Conservation (phyloP, 2,113 vertebrate genomes). For the Calidris pygmaea region DNA sequence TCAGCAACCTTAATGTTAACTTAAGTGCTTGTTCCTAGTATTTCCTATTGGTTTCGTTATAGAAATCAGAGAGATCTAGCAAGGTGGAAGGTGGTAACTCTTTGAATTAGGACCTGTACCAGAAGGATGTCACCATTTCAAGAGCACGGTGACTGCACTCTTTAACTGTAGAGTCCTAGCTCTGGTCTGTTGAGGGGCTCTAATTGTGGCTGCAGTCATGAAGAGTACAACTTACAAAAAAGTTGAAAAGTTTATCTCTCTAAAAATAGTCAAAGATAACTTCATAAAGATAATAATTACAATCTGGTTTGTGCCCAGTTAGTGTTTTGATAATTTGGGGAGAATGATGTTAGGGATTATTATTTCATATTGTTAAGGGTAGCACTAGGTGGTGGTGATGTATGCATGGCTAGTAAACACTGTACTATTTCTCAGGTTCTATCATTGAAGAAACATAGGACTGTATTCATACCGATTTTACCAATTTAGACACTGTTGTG, state of each 20-base stretch:
- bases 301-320: background rate
- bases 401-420: background rate
- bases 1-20: background rate
- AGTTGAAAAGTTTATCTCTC: background rate
- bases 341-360: background rate
- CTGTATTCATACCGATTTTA: background rate
- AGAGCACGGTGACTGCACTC: background rate
- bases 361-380: background rate
- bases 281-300: background rate
- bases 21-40: background rate
- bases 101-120: background rate
- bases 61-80: background rate
- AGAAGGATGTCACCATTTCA: background rate
- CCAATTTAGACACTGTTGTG: background rate
- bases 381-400: background rate
- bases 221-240: background rate
- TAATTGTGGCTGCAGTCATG: background rate
- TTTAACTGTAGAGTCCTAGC: background rate
- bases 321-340: background rate
- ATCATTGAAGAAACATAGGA: background rate
- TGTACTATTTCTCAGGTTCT: background rate
- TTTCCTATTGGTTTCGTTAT: background rate
- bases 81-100: background rate
- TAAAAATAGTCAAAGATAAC: background rate
- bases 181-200: background rate